Base-by-base conservation (phyloP, 2,797 vertebrate species). In the Sciaenops ocellatus region DNA sequence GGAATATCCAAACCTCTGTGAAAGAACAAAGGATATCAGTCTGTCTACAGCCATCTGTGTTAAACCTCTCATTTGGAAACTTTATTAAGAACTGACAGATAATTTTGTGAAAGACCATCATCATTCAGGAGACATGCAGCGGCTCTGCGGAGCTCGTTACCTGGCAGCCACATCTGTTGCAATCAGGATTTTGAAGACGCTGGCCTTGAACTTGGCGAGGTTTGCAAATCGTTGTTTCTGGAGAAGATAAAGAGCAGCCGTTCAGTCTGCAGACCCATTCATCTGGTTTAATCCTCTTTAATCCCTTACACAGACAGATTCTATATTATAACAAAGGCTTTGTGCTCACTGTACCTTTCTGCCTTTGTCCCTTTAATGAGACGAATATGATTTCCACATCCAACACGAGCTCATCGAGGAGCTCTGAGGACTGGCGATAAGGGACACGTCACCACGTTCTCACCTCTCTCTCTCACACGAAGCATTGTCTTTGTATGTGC, bases 161-260 rank as follows among this genome's bases (percentile, higher is more conserved):
- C 98, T 97, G 65, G 98, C 84, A 46, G 98, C 98, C 1, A 99
- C 97, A 0, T 99, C 98, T 0, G 98, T 99, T 0, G 98, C 98
- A 0, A 99, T 96, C 55, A 99, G 94, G 88, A 99, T 98, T 92
- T 95, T 98, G 92, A 95, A 98, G 90, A 98, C 94, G 68, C 98
- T 99, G 82, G 98, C 99, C 76, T 99, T 99, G 94, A 99, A 99
- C 92, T 96, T 98, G 38, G 97, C 96, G 30, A 99, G 92, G 77
- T 98, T 97, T 0, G 97, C 96, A 83, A 99, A 99, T 18, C 98
- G 95, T 76, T 98, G 96, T 88, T 93, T 97, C 98, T 99, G 89
- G 0, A 17, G 52, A 57, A 65, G 65, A 84, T 5, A 74, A 78
- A 75, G 55, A 74, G 34, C 12, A 8, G 20, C 2, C 0, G 0